Conservation (phyloP, 2,113 vertebrate genomes). For the Ictalurus furcatus region DNA sequence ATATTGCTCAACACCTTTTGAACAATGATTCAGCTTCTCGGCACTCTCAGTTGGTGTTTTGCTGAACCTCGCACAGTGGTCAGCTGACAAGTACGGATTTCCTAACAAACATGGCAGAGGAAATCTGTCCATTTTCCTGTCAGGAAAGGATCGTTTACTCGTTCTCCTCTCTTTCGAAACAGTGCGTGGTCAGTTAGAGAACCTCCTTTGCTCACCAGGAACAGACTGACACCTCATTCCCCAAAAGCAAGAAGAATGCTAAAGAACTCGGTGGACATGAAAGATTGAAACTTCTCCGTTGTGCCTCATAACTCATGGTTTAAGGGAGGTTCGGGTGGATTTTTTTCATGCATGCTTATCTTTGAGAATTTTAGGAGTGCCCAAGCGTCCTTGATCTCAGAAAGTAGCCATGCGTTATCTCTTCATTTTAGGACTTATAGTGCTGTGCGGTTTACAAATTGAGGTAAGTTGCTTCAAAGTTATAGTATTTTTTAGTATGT, state of each 20-base stretch:
- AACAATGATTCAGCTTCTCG: neutral
- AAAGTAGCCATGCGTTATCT: constrained; percentile 53
- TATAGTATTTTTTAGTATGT: neutral
- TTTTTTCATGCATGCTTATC: constrained; percentile 22
- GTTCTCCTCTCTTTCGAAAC: constrained; percentile 32
- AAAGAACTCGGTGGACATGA: constrained; percentile 11
- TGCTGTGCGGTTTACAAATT: constrained; percentile 42
- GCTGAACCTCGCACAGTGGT: constrained; percentile 48
- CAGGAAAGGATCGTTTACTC: constrained; percentile 68
- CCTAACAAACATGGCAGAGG: constrained; percentile 66
- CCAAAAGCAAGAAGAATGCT: constrained; percentile 5
- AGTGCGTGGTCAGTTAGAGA: constrained; percentile 20
- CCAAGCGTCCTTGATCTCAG: neutral
- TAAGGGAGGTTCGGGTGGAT: neutral
- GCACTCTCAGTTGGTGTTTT: constrained; percentile 21
- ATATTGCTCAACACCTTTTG: neutral
- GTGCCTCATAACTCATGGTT: neutral
- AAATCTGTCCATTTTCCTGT: constrained; percentile 84
- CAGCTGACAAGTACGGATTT: constrained; percentile 57
- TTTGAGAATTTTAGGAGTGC: constrained; percentile 30
- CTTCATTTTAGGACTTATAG: constrained; percentile 41
- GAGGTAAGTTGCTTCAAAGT: constrained; percentile 43
- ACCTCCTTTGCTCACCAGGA: constrained; percentile 13
- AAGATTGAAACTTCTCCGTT: neutral
- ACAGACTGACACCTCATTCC: constrained; percentile 20